These are phyloP conservation scores for Drosophila atripex DNA, from an alignment of 2,888 invertebrate genomes.

Conservation along the genomic window DNA sequence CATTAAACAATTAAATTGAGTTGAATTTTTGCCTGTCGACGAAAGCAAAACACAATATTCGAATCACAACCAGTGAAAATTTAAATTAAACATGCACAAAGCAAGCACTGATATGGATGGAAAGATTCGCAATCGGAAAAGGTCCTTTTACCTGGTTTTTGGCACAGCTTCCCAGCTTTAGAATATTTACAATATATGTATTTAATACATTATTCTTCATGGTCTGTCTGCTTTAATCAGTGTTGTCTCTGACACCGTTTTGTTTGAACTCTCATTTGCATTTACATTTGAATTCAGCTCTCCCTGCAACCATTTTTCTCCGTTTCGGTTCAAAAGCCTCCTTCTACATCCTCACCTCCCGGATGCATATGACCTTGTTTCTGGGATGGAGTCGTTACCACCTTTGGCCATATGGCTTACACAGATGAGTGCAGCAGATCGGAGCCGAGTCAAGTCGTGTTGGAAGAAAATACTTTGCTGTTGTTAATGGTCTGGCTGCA, in stretches of 20 bases:
- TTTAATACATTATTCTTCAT: conserved; percentile 41
- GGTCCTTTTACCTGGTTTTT: neutral
- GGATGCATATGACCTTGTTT: conserved; percentile 57
- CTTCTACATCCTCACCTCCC: neutral
- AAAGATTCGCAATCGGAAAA: conserved; percentile 6
- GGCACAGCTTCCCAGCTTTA: conserved; percentile 10
- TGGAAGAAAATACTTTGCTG: conserved; percentile 49
- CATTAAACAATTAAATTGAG: neutral
- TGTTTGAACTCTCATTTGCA: conserved; percentile 51
- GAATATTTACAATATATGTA: conserved; percentile 21
- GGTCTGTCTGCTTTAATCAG: conserved; percentile 57
- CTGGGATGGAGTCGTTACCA: conserved; percentile 32
- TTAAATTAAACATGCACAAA: conserved; percentile 12
- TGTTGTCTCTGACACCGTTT: conserved; percentile 47
- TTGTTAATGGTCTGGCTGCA: conserved; percentile 70
- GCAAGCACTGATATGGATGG: conserved; percentile 13
- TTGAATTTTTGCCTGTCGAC: neutral
- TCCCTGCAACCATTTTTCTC: conserved; percentile 37
- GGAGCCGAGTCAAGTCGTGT: conserved; percentile 35
- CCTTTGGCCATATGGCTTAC: conserved; percentile 52
- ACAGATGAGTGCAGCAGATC: conserved; percentile 57
- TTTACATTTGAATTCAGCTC: conserved; percentile 44
- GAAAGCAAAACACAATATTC: neutral
- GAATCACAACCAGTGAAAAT: conserved; percentile 2
- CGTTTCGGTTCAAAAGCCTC: conserved; percentile 11